Base-by-base conservation (phyloP, 2,888 invertebrate genomes). In the Oligia fasciuncula region DNA sequence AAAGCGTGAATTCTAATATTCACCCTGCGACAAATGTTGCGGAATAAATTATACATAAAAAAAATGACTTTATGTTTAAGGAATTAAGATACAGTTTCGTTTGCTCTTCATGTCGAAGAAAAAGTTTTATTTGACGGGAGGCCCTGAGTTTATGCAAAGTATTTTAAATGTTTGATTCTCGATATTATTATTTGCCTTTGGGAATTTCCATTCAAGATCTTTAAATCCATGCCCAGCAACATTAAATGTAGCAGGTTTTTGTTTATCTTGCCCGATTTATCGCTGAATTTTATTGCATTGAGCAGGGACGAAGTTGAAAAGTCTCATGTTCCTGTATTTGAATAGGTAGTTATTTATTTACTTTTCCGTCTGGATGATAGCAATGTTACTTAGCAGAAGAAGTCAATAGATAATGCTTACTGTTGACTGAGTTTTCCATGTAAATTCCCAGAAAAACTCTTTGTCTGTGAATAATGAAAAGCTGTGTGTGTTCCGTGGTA, bases 21-120 rank as follows among this genome's bases (percentile, higher is more conserved):
- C 79, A 78, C 75, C 49, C 79, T 87, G 83, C 87, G 87, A 81
- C 83, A 81, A 87, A 81, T 67, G 54, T 76, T 87, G 83, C 81
- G 83, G 75, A 74, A 79, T 57, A 74, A 82, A 80, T 77, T 40
- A 66, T 8, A 40, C 71, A 71, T 65, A 14, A 67, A 29, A 73
- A 83, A 85, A 83, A 63, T 73, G 1, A 71, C 83, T 79, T 65
- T 76, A 71, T 71, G 0, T 35, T 8, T 0, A 13, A 57, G 29
- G 40, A 0, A 1, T 54, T 79, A 79, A 68, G 78, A 40, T 11
- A 49, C 69, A 77, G 13, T 69, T 80, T 85, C 57, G 29, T 60
- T 71, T 73, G 72, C 19, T 67, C 66, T 54, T 57, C 4, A 11
- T 4, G 49, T 68, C 67, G 68, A 65, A 63, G 57, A 75, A 70